A percentile compares a stretch with the other conserved stretches of the same genome.
phyloP scores from a whole-genome alignment of 2,888 invertebrate species.

The Aplocera efformata region DNA sequence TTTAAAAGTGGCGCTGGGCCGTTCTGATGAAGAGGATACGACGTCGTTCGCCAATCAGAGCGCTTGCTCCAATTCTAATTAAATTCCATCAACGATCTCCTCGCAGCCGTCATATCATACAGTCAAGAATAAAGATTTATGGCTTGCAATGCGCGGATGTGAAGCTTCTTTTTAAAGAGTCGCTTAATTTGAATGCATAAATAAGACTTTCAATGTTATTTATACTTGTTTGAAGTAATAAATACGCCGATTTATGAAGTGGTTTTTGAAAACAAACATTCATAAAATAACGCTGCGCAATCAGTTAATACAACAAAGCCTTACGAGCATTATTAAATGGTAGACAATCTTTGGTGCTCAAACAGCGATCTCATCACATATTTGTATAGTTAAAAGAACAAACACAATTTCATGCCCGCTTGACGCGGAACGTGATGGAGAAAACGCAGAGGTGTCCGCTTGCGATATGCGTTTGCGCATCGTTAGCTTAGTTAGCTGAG shows the following conservation, averaged over 20 bases:
- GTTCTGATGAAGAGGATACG: constrained; percentile 34
- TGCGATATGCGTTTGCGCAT: constrained; percentile 45
- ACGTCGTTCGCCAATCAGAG: constrained; percentile 40
- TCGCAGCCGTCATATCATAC: constrained; percentile 36
- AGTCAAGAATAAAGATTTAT: constrained; percentile 35
- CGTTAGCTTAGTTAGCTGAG: constrained; percentile 38
- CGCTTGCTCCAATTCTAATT: constrained; percentile 45
- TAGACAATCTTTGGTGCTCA: constrained; percentile 20
- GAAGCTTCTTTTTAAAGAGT: constrained; percentile 20
- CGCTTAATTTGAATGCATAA: constrained; percentile 28
- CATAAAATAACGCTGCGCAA: constrained; percentile 13
- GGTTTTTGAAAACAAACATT: constrained; percentile 17
- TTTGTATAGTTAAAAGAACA: constrained; percentile 54
- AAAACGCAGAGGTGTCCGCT: constrained; percentile 47
- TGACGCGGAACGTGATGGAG: constrained; percentile 41
- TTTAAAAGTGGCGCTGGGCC: constrained; percentile 8
- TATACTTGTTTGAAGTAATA: constrained; percentile 20
- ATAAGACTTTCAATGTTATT: constrained; percentile 22
- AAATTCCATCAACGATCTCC: constrained; percentile 45
- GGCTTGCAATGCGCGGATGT: constrained; percentile 25
- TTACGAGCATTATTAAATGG: constrained; percentile 19
- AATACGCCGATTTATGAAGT: constrained; percentile 21
- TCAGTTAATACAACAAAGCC: constrained; percentile 21
- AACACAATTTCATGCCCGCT: constrained; percentile 44
- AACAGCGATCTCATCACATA: constrained; percentile 29